Evolutionary conservation across 2,113 vertebrate genomes (phyloP).

Genomic region (Electrona antarctica): DNA sequence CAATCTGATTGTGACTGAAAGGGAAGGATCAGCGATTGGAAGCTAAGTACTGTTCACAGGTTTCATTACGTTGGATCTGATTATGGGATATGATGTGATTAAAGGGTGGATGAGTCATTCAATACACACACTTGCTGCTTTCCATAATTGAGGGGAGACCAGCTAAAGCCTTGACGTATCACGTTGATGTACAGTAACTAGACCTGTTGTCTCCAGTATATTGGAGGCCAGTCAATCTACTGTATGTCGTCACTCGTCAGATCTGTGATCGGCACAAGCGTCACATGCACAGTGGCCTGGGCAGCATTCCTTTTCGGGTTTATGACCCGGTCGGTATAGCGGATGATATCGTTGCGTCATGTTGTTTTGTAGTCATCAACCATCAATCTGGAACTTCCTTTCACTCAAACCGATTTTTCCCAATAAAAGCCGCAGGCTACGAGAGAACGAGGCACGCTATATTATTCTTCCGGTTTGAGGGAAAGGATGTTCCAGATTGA

Average conservation of each 20-base stretch:
- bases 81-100: background rate
- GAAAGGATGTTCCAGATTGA: too few species aligned
- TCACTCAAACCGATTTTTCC: too few species aligned
- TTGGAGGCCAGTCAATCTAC: background rate
- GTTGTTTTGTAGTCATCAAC: too few species aligned
- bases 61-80: background rate
- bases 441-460: too few species aligned
- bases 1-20: background rate
- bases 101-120: background rate
- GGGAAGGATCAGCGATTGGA: background rate
- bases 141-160: background rate
- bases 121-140: background rate
- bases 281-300: too few species aligned
- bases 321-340: too few species aligned
- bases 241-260: background rate
- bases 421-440: too few species aligned
- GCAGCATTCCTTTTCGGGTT: too few species aligned
- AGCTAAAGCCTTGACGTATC: slow-evolving; percentile 7
- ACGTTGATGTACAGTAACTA: background rate
- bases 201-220: slow-evolving; percentile 1
- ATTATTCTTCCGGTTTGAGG: too few species aligned
- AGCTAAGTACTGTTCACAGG: background rate
- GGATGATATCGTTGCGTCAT: too few species aligned
- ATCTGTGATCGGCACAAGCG: too few species aligned
- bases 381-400: too few species aligned